Conservation (phyloP, 2,888 invertebrate species). For the Cephonodes hylas region DNA sequence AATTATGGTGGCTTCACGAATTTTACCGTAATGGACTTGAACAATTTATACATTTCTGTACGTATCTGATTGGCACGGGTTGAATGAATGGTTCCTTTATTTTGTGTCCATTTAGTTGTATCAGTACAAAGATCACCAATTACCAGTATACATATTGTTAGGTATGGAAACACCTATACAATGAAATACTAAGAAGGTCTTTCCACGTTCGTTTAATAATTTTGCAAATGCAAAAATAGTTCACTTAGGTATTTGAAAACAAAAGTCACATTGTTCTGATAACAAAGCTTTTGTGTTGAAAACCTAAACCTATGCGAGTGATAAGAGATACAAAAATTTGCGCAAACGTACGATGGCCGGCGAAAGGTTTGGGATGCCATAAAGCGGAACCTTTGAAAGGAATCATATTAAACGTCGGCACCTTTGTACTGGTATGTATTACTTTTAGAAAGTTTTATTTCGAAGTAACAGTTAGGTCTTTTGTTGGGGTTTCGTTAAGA, state of each 20-base stretch:
- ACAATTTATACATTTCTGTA: constrained; percentile 52
- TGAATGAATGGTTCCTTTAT: constrained; percentile 50
- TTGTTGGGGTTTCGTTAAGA: constrained; percentile 31
- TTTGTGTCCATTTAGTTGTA: constrained; percentile 47
- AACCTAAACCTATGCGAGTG: constrained; percentile 44
- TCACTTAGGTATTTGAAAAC: constrained; percentile 34
- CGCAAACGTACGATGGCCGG: constrained; percentile 61
- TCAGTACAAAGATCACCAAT: neutral
- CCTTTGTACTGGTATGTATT: constrained; percentile 50
- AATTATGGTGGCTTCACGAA: constrained; percentile 57
- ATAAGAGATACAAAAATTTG: constrained; percentile 54
- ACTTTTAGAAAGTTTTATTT: constrained; percentile 69
- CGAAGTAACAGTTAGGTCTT: constrained; percentile 56
- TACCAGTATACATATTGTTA: neutral
- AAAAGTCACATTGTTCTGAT: constrained; percentile 22
- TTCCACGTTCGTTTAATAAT: neutral
- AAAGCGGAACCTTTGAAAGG: constrained; percentile 60
- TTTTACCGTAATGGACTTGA: constrained; percentile 70
- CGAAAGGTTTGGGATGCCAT: constrained; percentile 49
- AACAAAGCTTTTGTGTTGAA: constrained; percentile 26
- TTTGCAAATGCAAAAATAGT: constrained; percentile 32
- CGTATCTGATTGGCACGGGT: constrained; percentile 72
- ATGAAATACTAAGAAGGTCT: neutral
- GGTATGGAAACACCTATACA: neutral
- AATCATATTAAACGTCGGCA: constrained; percentile 69